A percentile compares a stretch with the other conserved stretches of the same genome.
phyloP scores from a whole-genome alignment of 2,113 vertebrate species.

The Shinisaurus crocodilurus region DNA sequence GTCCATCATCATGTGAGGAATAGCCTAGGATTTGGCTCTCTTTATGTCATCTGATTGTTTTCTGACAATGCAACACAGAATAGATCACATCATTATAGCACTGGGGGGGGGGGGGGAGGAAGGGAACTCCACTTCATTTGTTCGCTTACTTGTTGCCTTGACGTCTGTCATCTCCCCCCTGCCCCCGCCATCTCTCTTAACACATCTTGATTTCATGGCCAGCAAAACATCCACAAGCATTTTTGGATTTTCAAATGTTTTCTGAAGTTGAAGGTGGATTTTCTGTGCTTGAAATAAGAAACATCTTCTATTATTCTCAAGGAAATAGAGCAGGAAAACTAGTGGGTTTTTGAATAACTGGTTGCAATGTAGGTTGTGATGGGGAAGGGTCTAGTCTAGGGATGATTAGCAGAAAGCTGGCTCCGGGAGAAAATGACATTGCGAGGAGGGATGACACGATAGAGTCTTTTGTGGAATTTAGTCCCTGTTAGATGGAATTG shows the following conservation, averaged over 20 bases:
- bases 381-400: background rate
- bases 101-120: no score
- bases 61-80: background rate
- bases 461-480: background rate
- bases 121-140: background rate
- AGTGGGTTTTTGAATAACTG: background rate
- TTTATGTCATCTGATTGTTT: background rate
- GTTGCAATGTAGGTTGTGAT: background rate
- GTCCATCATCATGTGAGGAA: background rate
- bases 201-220: background rate
- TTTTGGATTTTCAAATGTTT: conserved; percentile 31
- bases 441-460: no score
- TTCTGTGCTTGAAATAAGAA: conserved; percentile 61
- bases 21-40: background rate
- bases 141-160: background rate
- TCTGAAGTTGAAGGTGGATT: conserved; percentile 47
- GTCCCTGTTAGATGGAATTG: background rate
- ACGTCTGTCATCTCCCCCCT: background rate
- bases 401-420: background rate
- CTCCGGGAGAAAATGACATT: background rate
- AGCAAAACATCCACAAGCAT: background rate
- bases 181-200: no score
- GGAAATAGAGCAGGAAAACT: conserved; percentile 58
- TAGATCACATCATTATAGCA: background rate
- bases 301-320: conserved; percentile 39